Evolutionary conservation across 2,113 vertebrate species (phyloP).

Genomic region (Rhadina sibilatrix): DNA sequence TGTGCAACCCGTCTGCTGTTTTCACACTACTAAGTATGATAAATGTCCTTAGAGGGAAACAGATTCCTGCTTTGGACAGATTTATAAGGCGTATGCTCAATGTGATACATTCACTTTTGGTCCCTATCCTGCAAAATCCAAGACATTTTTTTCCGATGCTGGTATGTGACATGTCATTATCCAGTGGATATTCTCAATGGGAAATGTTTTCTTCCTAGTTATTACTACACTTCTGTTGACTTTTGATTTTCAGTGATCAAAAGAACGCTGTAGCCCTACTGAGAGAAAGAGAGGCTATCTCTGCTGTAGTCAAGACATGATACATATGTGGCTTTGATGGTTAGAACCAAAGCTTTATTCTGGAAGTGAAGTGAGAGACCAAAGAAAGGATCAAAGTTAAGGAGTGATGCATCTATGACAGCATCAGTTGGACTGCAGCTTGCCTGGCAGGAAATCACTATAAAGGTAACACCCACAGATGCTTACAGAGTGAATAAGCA

Average conservation of each 20-base stretch:
- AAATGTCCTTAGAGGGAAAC: not conserved
- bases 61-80: not conserved
- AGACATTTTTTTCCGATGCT: not conserved
- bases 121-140: not conserved
- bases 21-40: not conserved
- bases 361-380: not conserved
- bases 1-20: not conserved
- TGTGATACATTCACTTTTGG: not conserved
- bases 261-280: not conserved
- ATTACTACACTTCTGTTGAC: not conserved
- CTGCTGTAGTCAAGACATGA: not conserved
- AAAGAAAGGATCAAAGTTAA: slow-evolving; percentile 27
- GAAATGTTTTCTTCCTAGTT: not conserved
- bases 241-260: slow-evolving; percentile 48
- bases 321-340: slow-evolving; percentile 14
- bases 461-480: not conserved
- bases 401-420: not conserved
- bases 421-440: not conserved
- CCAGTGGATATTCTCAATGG: not conserved
- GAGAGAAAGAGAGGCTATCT: not conserved
- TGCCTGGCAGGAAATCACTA: not conserved
- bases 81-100: not conserved
- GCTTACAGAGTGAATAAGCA: not conserved
- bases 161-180: not conserved
- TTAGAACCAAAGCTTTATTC: not conserved